phyloP scores from a whole-genome alignment of 2,888 invertebrate species.

The Lochmaea crataegi region DNA sequence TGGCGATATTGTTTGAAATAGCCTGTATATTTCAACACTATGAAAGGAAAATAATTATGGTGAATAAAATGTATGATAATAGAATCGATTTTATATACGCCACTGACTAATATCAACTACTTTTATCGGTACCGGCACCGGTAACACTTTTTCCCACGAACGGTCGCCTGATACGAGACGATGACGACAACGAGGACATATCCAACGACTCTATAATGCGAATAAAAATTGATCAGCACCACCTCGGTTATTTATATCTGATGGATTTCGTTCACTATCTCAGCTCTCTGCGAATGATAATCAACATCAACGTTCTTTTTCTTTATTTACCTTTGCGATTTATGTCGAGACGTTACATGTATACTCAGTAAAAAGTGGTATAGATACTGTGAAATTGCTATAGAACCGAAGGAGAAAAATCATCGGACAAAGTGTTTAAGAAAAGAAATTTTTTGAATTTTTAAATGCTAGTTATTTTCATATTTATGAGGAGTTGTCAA shows the following conservation, averaged over 20 bases:
- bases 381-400: background rate
- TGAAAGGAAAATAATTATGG: too few species aligned
- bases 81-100: background rate
- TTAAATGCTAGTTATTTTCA: background rate
- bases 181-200: slow-evolving; percentile 9
- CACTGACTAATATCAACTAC: background rate
- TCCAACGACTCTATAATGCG: slow-evolving; percentile 9
- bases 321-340: background rate
- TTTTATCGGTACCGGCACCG: slow-evolving; percentile 5
- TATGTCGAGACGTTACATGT: too few species aligned
- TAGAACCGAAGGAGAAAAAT: background rate
- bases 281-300: background rate
- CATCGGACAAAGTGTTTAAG: background rate
- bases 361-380: background rate
- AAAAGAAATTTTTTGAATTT: background rate
- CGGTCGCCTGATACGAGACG: background rate
- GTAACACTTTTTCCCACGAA: slow-evolving; percentile 15
- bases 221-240: slow-evolving; percentile 14
- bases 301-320: slow-evolving; percentile 6
- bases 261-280: slow-evolving; percentile 9
- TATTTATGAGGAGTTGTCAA: too few species aligned
- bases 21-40: too few species aligned
- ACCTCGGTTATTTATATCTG: background rate
- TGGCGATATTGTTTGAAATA: too few species aligned
- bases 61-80: too few species aligned